Percentiles rank a stretch among this genome's conserved stretches.
Conservation (phyloP, 2,797 vertebrate genomes). For the Pseudotriccus pelzelni region DNA sequence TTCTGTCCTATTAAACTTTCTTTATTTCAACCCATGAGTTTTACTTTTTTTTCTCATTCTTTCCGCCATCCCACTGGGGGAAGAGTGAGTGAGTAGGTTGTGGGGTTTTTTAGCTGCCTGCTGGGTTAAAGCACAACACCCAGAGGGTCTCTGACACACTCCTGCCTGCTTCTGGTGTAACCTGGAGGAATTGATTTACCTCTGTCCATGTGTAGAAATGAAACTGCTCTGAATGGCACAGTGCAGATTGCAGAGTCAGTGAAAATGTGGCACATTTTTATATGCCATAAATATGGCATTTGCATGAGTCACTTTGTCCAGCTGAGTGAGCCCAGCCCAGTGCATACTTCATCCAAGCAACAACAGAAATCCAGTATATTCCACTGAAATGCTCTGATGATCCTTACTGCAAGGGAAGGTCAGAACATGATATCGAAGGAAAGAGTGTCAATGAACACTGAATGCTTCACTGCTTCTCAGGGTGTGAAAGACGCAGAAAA, state of each 20-base stretch:
- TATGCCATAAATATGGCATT: neutral
- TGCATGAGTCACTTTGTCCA: neutral
- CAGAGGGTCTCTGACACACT: neutral
- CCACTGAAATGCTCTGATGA: neutral
- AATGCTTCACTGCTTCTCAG: neutral
- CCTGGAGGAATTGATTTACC: neutral
- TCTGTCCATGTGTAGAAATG: neutral
- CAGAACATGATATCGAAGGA: neutral
- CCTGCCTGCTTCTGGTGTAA: neutral
- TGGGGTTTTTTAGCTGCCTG: neutral
- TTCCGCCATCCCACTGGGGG: neutral
- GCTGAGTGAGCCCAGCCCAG: neutral
- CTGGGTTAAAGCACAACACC: neutral
- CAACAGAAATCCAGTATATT: neutral
- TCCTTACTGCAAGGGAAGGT: neutral
- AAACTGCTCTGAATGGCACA: neutral
- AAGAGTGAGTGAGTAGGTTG: neutral
- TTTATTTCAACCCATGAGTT: neutral
- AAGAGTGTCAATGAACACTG: neutral
- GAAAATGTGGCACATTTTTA: neutral
- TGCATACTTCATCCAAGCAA: neutral
- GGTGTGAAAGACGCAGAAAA: neutral
- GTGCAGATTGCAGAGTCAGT: neutral
- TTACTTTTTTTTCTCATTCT: neutral
- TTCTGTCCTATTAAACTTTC: neutral